Percentiles rank a stretch among this genome's conserved stretches.
These are phyloP conservation scores for Aurelia aurita DNA, from an alignment of 30 jellyfish, hydroid and myxozoan genomes.

Conservation along the genomic window DNA sequence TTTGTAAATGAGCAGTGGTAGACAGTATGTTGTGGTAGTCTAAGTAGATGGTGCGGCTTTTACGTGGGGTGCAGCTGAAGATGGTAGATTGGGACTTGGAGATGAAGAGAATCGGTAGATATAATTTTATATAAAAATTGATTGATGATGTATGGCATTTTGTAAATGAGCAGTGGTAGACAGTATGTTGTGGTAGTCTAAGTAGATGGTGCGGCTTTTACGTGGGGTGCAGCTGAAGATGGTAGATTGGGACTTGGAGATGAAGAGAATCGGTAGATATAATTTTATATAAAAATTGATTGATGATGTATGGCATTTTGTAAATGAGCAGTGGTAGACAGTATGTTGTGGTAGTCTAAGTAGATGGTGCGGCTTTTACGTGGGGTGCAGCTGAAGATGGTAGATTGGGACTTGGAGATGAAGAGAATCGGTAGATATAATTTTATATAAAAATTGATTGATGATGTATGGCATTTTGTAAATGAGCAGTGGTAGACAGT, in stretches of 20 bases:
- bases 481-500: no score
- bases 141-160: slow-evolving; percentile 83
- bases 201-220: slow-evolving; percentile 83
- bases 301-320: no score
- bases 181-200: slow-evolving; percentile 84
- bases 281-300: no score
- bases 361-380: no score
- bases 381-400: no score
- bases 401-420: no score
- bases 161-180: slow-evolving; percentile 79
- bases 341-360: no score
- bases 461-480: no score
- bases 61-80: slow-evolving; percentile 97
- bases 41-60: slow-evolving; percentile 86
- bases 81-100: slow-evolving; percentile 93
- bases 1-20: slow-evolving; percentile 80
- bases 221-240: slow-evolving; percentile 97
- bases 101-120: slow-evolving; percentile 72
- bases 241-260: slow-evolving; percentile 94
- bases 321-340: no score
- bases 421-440: no score
- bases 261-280: slow-evolving; percentile 65
- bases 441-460: no score
- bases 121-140: no score
- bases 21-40: slow-evolving; percentile 80